These are phyloP conservation scores for Neopipo cinnamomea DNA, from an alignment of 2,113 vertebrate genomes.

Conservation along the genomic window DNA sequence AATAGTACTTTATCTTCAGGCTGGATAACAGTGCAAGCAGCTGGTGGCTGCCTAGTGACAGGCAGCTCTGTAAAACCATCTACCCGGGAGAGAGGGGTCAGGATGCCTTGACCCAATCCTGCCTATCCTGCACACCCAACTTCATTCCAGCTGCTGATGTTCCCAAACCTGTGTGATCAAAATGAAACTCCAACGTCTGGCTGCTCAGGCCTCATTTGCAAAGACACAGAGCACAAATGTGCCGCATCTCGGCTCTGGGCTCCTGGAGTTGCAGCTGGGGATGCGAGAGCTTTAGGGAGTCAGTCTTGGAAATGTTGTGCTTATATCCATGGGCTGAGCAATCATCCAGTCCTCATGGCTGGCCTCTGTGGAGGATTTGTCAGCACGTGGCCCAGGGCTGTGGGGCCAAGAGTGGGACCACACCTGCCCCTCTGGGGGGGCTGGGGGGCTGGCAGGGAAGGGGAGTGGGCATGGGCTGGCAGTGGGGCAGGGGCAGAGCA, in stretches of 20 bases:
- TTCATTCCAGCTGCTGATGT: neutral
- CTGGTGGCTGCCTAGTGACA: neutral
- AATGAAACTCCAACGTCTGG: fast-evolving
- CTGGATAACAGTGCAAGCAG: neutral
- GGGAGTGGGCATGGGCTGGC: neutral
- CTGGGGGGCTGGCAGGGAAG: fast-evolving
- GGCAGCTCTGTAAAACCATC: neutral
- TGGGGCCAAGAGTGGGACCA: fast-evolving
- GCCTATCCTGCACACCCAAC: neutral
- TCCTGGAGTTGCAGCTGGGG: neutral
- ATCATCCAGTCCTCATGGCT: fast-evolving
- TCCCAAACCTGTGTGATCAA: neutral
- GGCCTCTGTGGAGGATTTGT: neutral
- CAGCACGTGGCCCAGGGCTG: neutral
- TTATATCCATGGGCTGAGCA: fast-evolving
- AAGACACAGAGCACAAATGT: neutral
- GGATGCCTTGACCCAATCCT: neutral
- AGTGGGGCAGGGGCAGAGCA: neutral
- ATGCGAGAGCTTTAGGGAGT: neutral
- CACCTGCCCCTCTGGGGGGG: neutral
- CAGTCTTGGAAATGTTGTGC: neutral
- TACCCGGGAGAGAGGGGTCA: fast-evolving
- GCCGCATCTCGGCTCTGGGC: fast-evolving
- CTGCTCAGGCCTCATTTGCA: neutral
- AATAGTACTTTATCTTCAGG: conserved; percentile 13